Percentiles rank a stretch among this genome's conserved stretches.
phyloP scores from a whole-genome alignment of 1,140 invertebrate species.

The Thaumatotibia leucotreta region DNA sequence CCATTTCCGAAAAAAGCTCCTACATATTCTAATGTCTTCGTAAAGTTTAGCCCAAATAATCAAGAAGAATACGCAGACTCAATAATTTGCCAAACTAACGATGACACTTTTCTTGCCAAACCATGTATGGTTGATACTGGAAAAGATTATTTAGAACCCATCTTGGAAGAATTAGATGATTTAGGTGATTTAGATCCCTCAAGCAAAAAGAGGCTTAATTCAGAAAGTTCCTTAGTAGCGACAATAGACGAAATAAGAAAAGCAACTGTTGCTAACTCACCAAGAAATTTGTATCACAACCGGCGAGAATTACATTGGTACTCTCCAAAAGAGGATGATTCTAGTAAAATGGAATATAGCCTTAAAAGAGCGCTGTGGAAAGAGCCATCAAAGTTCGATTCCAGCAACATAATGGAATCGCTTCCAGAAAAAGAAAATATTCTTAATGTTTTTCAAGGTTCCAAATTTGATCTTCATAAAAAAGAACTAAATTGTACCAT shows the following conservation, averaged over 20 bases:
- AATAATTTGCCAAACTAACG: slow-evolving; percentile 69
- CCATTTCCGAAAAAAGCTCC: slow-evolving; percentile 62
- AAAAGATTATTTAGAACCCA: slow-evolving; percentile 77
- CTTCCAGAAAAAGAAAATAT: slow-evolving; percentile 63
- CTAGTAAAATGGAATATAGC: slow-evolving; percentile 59
- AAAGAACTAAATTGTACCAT: slow-evolving; percentile 37
- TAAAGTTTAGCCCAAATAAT: slow-evolving; percentile 58
- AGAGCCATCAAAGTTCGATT: slow-evolving; percentile 62
- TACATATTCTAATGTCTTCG: slow-evolving; percentile 66
- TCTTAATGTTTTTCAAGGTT: slow-evolving; percentile 40
- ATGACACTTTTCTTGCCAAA: slow-evolving; percentile 76
- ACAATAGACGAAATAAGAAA: slow-evolving; percentile 82
- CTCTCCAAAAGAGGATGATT: slow-evolving; percentile 65
- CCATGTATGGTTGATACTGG: slow-evolving; percentile 76
- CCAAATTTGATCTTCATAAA: slow-evolving; percentile 42
- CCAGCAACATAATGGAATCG: slow-evolving; percentile 65
- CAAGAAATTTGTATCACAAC: slow-evolving; percentile 77
- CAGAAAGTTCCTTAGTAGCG: slow-evolving; percentile 78
- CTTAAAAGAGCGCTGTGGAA: slow-evolving; percentile 71
- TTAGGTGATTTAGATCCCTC: slow-evolving; percentile 56
- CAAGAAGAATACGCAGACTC: slow-evolving; percentile 79
- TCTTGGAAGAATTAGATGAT: slow-evolving; percentile 79
- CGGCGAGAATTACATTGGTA: slow-evolving; percentile 76
- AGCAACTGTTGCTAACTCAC: slow-evolving; percentile 77
- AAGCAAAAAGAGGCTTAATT: slow-evolving; percentile 67